Conservation (phyloP, 2,888 invertebrate species). For the Nymphalis polychloros region DNA sequence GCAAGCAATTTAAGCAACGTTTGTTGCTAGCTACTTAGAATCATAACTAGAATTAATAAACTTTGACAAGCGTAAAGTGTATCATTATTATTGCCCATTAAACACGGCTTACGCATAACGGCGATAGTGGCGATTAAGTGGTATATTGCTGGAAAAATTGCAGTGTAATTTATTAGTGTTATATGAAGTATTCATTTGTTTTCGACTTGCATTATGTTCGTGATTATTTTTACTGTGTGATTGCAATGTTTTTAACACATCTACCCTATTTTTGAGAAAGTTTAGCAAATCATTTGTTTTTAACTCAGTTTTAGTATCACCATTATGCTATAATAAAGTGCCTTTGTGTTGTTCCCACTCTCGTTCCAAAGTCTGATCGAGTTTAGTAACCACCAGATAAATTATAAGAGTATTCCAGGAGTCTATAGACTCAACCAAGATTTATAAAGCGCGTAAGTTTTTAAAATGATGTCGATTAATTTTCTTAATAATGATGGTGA, state of each 20-base stretch:
- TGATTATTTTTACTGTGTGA: background rate
- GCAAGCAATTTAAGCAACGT: too few species aligned
- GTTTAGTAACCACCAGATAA: background rate
- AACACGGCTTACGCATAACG: too few species aligned
- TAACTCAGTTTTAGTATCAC: background rate
- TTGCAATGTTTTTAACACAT: background rate
- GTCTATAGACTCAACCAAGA: background rate
- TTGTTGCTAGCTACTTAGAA: too few species aligned
- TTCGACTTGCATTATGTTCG: slow-evolving; percentile 10
- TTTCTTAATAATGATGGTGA: background rate
- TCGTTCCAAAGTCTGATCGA: background rate
- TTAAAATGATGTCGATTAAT: background rate
- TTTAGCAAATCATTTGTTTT: background rate
- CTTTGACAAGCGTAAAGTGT: too few species aligned
- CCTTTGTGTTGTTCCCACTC: background rate
- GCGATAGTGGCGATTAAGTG: too few species aligned
- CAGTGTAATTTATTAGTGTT: too few species aligned
- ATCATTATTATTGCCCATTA: too few species aligned
- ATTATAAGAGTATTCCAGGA: background rate
- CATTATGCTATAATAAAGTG: background rate
- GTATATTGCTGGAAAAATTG: too few species aligned
- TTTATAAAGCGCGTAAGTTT: background rate
- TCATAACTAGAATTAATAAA: too few species aligned
- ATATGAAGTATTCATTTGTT: too few species aligned
- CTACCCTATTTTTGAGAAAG: background rate